Conservation (phyloP, 2,113 vertebrate genomes). For the Dinomys branickii region DNA sequence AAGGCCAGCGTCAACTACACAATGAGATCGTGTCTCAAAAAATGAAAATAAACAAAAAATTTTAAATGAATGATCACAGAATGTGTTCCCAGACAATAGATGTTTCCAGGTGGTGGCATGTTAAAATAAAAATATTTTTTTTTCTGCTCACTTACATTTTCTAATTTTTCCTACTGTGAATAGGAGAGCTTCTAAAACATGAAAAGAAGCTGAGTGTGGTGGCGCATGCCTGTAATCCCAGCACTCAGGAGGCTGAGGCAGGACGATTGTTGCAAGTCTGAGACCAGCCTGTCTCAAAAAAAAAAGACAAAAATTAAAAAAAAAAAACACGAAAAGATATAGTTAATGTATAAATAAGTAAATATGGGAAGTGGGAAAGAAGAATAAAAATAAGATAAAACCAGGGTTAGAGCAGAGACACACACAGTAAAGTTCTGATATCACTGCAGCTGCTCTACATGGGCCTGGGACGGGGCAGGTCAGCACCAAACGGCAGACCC, state of each 20-base stretch:
- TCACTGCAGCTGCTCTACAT: not conserved
- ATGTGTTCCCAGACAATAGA: not conserved
- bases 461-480: not conserved
- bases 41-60: not conserved
- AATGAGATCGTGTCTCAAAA: not conserved
- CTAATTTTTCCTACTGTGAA: constrained; percentile 6
- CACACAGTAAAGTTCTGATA: not conserved
- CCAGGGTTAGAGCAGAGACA: not conserved
- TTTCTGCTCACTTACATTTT: not conserved
- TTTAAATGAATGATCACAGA: not conserved
- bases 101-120: not conserved
- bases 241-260: too few relatives aligned
- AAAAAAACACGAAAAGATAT: too few relatives aligned
- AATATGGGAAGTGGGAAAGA: not conserved
- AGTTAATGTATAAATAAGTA: not conserved
- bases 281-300: too few relatives aligned
- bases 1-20: not conserved
- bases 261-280: too few relatives aligned
- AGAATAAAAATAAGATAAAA: not conserved
- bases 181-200: not conserved
- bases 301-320: too few relatives aligned
- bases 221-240: too few relatives aligned
- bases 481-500: not conserved
- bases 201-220: too few relatives aligned
- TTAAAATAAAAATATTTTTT: not conserved